Base-by-base conservation (phyloP, 1,140 invertebrate species). In the Drosophila tristis region DNA sequence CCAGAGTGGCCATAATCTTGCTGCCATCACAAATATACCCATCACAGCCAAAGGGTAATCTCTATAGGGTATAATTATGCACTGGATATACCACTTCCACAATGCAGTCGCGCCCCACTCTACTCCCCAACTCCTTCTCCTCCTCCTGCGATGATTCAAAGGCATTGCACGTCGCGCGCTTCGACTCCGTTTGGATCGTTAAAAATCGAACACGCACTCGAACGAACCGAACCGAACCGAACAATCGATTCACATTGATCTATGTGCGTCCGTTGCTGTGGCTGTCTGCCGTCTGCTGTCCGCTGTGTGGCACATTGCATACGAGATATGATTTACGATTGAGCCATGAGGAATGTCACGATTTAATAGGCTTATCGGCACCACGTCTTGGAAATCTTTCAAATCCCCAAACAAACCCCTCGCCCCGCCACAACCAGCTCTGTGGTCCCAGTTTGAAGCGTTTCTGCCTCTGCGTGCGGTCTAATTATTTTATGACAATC, bases 151-250 rank as follows among this genome's bases (percentile, higher is more conserved):
- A 13, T 4, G 35, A 87, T 87, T 87, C 75, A 70, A 87, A 86
- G 87, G 82, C 78, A 25, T 31, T 25, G 62, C 82, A 87, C 82
- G 82, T 86, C 60, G 70, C 35, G 20, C 59, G 61, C 29, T 13
- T 4, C 35, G 1, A 39, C 35, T 13, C 11, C 35, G 35, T 39
- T 39, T 63, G 51, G 67, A 66, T 87, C 82, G 82, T 87, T 87
- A 87, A 87, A 87, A 87, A 87, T 89, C 84, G 84, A 87, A 87
- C 82, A 87, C 82, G 84, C 84, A 87, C 78, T 86, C 71, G 67
- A 79, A 76, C 78, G 73, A 71, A 63, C 72, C 6, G 26, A 29
- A 29, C 23, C 23, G 4, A 25, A 25, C 23, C 76, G 70, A 84
- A 81, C 74, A 80, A 87, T 87, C 79, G 85, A 87, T 64, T 56